Evolutionary conservation across 2,797 vertebrate genomes (phyloP).

Genomic region (Rhynchonycteris naso): DNA sequence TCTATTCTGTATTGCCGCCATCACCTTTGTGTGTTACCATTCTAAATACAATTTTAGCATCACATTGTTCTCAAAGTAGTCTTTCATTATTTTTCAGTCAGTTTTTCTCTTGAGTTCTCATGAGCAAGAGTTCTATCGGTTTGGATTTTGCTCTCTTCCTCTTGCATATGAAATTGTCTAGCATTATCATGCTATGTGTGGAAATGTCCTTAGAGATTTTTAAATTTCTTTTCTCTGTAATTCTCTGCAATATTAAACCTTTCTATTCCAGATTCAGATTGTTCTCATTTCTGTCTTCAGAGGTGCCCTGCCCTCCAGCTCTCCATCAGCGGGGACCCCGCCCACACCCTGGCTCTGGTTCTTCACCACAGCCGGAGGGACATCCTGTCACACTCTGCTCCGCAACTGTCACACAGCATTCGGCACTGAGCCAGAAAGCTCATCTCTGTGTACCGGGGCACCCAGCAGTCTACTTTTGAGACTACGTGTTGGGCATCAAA

Average conservation of each 20-base stretch:
- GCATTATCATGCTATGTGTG: not conserved
- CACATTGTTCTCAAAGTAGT: not conserved
- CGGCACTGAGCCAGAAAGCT: not conserved
- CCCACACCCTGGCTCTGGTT: rapidly evolving
- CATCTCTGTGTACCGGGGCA: not conserved
- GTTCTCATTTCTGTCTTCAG: not conserved
- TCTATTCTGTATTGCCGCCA: not conserved
- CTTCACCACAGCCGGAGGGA: rapidly evolving
- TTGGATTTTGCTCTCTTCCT: not conserved
- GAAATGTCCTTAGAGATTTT: not conserved
- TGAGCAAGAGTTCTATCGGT: not conserved
- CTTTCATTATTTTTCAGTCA: conserved; percentile 4
- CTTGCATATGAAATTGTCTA: not conserved
- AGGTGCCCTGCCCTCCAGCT: not conserved
- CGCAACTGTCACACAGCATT: too few relatives aligned
- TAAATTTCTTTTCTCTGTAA: not conserved
- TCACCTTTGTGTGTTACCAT: not conserved
- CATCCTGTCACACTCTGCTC: not conserved
- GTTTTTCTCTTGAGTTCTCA: not conserved
- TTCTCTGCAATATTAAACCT: not conserved
- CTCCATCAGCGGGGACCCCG: too few relatives aligned
- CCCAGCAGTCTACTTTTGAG: not conserved
- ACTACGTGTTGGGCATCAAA: not conserved
- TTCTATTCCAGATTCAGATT: not conserved
- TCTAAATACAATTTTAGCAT: not conserved